These are phyloP conservation scores for Unio delphinus DNA, from an alignment of 2,888 invertebrate genomes.

Conservation along the genomic window DNA sequence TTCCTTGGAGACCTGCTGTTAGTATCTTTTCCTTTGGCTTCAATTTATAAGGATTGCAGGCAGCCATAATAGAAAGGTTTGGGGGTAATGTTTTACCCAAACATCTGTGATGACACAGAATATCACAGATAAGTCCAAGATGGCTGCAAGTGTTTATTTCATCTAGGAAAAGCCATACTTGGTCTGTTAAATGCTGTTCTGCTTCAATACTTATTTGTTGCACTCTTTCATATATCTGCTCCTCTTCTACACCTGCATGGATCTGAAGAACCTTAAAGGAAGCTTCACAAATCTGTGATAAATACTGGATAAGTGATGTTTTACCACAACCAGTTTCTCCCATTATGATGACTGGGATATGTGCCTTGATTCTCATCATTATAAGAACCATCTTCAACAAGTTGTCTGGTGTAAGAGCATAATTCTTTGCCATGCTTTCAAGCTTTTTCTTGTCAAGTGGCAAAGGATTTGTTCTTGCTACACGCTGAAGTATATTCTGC, in stretches of 20 bases:
- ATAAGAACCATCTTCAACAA: constrained; percentile 52
- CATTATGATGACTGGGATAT: constrained; percentile 52
- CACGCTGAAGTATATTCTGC: constrained; percentile 24
- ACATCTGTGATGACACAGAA: constrained; percentile 40
- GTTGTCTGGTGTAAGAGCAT: constrained; percentile 54
- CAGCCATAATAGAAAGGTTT: constrained; percentile 44
- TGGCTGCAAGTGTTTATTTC: constrained; percentile 54
- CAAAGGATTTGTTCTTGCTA: constrained; percentile 23
- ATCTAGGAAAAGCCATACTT: constrained; percentile 50
- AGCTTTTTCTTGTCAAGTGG: constrained; percentile 9
- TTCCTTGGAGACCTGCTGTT: constrained; percentile 44
- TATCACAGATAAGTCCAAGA: constrained; percentile 40
- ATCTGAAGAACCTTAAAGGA: constrained; percentile 41
- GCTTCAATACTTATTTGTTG: constrained; percentile 18
- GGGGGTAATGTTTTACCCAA: constrained; percentile 34
- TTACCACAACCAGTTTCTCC: constrained; percentile 60
- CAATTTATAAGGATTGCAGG: constrained; percentile 53
- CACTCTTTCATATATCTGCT: constrained; percentile 23
- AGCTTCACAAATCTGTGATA: constrained; percentile 38
- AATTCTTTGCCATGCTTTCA: constrained; percentile 16
- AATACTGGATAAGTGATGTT: constrained; percentile 47
- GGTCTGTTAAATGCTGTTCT: constrained; percentile 3
- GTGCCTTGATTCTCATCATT: constrained; percentile 35
- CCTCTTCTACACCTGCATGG: constrained; percentile 44
- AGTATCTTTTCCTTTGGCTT: constrained; percentile 26